Base-by-base conservation (phyloP, 2,888 invertebrate genomes). In the Leptinotarsa haldemani region DNA sequence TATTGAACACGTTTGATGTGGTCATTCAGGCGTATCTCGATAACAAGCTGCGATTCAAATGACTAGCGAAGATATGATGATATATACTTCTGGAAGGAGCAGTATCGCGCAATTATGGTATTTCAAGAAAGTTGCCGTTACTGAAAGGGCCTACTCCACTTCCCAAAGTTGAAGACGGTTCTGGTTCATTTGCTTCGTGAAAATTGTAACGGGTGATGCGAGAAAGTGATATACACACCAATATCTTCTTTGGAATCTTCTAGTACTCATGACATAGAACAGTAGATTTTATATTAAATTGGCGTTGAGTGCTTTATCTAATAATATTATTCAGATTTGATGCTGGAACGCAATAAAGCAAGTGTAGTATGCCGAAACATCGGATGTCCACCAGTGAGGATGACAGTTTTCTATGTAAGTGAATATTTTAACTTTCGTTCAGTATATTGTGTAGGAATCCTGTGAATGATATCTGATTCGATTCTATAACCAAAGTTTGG, bases 41-140 rank as follows among this genome's bases (percentile, higher is more conserved):
- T 81, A 81, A 81, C 81, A 80, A 81, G 81, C 79, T 70, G 15
- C 74, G 50, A 75, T 73, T 75, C 68, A 74, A 74, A 74, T 71
- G 71, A 72, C 71, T 71, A 73, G 70, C 74, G 65, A 52, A 48
- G 66, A 48, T 61, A 22, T 22, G 56, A 46, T n/a, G 65, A 50
- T 67, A 20, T 67, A 56, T 68, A 56, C 30, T 46, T 20, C 56
- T 68, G 46, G 40, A 68, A 56, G 46, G 56, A 68, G 22, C 61
- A n/a, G 61, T 9, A 40, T 40, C 58, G 58, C 22, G 20, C 40
- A 56, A 67, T 67, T 67, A 40, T 53, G 52, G 52, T 20, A 22
- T 22, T 56, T n/a, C 40, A 3, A 56, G 40, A 53, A 56, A 68
- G 47, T 68, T 68, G 40, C 46, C 68, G 56, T 12, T 58, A 48